Evolutionary conservation across 2,797 vertebrate genomes (phyloP).

Genomic region (Tragelaphus oryx): DNA sequence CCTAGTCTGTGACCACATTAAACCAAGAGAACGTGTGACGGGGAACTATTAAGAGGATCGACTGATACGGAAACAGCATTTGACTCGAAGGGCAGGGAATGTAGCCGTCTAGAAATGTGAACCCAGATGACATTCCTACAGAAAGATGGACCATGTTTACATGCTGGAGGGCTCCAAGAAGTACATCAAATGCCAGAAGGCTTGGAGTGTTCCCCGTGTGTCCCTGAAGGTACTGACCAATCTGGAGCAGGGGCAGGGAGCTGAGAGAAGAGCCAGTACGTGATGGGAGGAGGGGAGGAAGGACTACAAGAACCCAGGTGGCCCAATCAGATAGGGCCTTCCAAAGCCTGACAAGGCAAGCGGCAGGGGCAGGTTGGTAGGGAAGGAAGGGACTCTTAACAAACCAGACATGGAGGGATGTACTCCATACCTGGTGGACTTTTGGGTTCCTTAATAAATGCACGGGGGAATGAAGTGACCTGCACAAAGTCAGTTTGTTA

Average conservation of each 20-base stretch:
- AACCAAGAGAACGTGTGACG: not conserved
- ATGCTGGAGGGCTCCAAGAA: not conserved
- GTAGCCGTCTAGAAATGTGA: not conserved
- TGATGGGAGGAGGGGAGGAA: not conserved
- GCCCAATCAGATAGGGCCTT: not conserved
- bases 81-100: not conserved
- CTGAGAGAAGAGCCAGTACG: not conserved
- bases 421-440: not conserved
- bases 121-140: not conserved
- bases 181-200: not conserved
- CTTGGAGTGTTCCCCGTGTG: not conserved
- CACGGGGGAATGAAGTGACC: not conserved
- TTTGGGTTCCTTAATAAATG: not conserved
- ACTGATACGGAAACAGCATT: not conserved
- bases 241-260: not conserved
- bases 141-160: not conserved
- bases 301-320: not conserved
- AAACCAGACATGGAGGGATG: not conserved
- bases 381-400: not conserved
- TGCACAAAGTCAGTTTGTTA: not conserved
- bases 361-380: rapidly evolving
- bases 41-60: not conserved
- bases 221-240: not conserved
- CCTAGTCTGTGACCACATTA: not conserved
- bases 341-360: not conserved